Conservation (phyloP, 2,888 invertebrate genomes). For the Hybos culiciformis region DNA sequence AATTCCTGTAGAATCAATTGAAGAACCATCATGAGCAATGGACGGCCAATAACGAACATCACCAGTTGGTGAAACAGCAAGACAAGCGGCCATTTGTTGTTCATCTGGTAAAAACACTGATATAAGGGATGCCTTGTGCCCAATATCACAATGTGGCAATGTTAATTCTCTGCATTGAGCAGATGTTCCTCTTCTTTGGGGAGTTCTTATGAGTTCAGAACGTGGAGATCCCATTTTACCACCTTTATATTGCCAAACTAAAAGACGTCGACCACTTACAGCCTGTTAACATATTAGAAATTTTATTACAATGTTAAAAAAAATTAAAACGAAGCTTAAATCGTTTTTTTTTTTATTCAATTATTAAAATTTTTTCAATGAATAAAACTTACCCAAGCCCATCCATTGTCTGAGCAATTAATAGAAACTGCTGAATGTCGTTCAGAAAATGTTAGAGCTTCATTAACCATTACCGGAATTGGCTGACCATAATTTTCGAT, state of each 20-base stretch:
- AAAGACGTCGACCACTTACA: conserved; percentile 68
- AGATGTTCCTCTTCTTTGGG: conserved; percentile 34
- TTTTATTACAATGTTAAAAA: background rate
- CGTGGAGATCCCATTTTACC: conserved; percentile 18
- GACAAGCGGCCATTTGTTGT: conserved; percentile 62
- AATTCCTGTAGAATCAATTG: conserved; percentile 71
- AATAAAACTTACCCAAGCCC: conserved; percentile 37
- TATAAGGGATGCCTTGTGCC: conserved; percentile 75
- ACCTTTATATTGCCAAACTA: conserved; percentile 70
- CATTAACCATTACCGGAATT: conserved; percentile 76
- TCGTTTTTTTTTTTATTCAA: background rate
- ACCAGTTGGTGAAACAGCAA: conserved; percentile 89
- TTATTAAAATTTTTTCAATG: conserved; percentile 35
- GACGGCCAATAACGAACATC: conserved; percentile 84
- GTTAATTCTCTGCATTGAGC: conserved; percentile 72
- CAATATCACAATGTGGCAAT: conserved; percentile 81
- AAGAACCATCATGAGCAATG: conserved; percentile 74
- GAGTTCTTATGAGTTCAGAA: conserved; percentile 26
- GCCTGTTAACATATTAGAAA: conserved; percentile 41
- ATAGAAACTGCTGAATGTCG: conserved; percentile 39
- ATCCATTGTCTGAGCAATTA: conserved; percentile 39
- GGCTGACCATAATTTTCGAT: conserved; percentile 71
- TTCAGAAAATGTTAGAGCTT: conserved; percentile 70
- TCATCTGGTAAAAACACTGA: conserved; percentile 50
- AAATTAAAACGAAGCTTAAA: too few relatives aligned